These are phyloP conservation scores for Premnoplex brunnescens DNA, from an alignment of 2,797 vertebrate genomes.

Conservation along the genomic window DNA sequence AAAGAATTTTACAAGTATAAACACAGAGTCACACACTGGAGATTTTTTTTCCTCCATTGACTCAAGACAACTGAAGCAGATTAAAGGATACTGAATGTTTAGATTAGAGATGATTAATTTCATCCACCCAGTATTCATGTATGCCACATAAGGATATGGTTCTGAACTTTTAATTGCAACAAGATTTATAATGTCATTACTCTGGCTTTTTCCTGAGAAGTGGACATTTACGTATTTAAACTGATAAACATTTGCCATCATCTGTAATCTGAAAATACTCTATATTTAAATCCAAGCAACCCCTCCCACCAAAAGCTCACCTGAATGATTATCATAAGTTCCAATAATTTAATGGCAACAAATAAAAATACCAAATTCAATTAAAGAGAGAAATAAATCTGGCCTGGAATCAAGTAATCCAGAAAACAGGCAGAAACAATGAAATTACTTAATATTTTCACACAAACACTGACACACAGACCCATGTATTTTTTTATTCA, in stretches of 20 bases:
- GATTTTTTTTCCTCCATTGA: background rate
- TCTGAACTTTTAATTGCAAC: background rate
- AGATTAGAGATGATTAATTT: background rate
- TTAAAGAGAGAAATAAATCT: background rate
- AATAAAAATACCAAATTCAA: background rate
- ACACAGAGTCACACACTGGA: background rate
- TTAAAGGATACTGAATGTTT: background rate
- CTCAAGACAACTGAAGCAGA: background rate
- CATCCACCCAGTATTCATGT: background rate
- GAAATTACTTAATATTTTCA: background rate
- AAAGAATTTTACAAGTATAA: background rate
- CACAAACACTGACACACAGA: background rate
- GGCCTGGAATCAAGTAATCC: background rate
- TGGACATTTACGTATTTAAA: background rate
- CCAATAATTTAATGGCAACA: background rate
- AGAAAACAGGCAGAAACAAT: background rate
- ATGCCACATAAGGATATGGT: background rate
- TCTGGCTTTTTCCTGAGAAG: background rate
- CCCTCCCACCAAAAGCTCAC: accelerated
- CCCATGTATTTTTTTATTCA: background rate
- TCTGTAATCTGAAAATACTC: background rate
- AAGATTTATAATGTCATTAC: background rate
- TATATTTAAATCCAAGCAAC: background rate
- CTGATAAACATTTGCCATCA: background rate
- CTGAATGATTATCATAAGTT: background rate